A percentile compares a stretch with the other conserved stretches of the same genome.
Evolutionary conservation across 2,797 vertebrate genomes (phyloP).

Genomic region (Crocodylus rhombifer): DNA sequence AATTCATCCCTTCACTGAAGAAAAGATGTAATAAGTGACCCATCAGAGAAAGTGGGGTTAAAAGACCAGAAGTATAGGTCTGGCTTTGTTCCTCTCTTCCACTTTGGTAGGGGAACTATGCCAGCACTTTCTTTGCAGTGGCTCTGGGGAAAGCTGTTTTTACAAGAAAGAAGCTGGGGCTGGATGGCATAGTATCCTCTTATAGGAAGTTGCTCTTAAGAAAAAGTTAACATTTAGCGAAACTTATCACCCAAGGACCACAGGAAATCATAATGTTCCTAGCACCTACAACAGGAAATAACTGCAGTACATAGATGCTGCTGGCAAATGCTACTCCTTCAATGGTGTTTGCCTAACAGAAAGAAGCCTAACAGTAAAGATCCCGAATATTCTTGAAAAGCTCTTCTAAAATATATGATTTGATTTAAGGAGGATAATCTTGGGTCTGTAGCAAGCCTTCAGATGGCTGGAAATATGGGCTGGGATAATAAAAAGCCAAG

Average conservation of each 20-base stretch:
- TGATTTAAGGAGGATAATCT: background rate
- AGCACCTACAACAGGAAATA: background rate
- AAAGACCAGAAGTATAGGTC: background rate
- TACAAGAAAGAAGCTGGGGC: background rate
- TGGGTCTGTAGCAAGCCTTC: background rate
- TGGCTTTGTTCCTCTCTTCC: background rate
- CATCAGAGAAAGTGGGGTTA: conserved; percentile 8
- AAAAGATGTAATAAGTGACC: background rate
- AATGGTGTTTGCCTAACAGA: background rate
- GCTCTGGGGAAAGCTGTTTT: background rate
- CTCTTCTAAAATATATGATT: background rate
- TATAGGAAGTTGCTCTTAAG: background rate
- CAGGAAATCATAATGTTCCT: background rate
- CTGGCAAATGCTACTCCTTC: background rate
- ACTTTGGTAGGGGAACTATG: background rate
- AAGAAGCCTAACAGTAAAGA: background rate
- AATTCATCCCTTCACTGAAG: background rate
- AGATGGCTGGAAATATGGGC: background rate
- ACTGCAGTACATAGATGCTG: background rate
- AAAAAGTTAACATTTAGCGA: background rate
- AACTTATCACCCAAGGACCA: background rate
- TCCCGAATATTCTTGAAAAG: background rate
- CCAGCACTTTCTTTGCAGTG: background rate
- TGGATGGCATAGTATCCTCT: background rate
- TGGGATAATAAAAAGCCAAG: background rate